Percentiles rank a stretch among this genome's conserved stretches.
Conservation (phyloP, 1,140 invertebrate species). For the Saxidomus purpurata region DNA sequence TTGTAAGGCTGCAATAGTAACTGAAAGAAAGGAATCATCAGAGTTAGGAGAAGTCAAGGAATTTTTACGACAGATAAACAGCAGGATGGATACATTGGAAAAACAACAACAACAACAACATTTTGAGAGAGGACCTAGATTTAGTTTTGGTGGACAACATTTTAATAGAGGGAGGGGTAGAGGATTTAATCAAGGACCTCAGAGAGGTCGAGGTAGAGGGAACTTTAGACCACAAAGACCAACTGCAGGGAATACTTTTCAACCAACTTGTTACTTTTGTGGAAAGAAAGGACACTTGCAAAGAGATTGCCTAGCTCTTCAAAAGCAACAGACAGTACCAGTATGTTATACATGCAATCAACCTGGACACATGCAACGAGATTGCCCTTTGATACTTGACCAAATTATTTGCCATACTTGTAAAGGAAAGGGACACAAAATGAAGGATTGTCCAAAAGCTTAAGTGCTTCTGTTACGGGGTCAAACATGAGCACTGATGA, state of each 20-base stretch:
- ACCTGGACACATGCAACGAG: not conserved
- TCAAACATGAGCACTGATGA: conserved; percentile 14
- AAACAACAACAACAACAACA: not conserved
- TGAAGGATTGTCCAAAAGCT: conserved; percentile 30
- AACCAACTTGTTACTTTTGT: not conserved
- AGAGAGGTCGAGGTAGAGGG: too few species aligned
- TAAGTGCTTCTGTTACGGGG: conserved; percentile 42
- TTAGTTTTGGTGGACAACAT: not conserved
- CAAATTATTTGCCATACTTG: not conserved
- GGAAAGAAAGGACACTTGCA: not conserved
- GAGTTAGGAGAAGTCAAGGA: not conserved
- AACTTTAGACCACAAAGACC: not conserved
- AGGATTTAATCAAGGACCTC: too few species aligned
- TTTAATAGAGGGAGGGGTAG: too few species aligned
- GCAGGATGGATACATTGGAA: not conserved
- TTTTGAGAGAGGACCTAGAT: not conserved
- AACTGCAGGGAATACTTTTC: not conserved
- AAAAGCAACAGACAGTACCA: not conserved
- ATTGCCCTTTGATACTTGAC: conserved; percentile 8
- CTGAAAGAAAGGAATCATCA: not conserved
- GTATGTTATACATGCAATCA: not conserved
- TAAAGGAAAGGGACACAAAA: conserved; percentile 30
- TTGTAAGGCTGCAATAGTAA: not conserved
- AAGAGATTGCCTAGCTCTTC: not conserved
- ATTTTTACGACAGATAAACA: not conserved